phyloP scores from a whole-genome alignment of 2,797 vertebrate species.

The Coracias cyanogaster region DNA sequence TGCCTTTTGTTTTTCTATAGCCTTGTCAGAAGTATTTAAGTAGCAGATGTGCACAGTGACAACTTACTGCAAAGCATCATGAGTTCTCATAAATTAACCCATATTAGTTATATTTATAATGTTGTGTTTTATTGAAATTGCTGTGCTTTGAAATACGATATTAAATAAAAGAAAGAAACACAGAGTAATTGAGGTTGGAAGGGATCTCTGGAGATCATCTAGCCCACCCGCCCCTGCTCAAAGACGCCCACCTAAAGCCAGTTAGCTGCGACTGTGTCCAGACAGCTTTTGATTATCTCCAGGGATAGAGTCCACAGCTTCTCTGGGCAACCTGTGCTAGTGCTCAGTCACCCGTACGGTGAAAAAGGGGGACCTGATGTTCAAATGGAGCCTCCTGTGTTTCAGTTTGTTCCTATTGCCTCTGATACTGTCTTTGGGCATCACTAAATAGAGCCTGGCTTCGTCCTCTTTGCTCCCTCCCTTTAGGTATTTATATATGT shows the following conservation, averaged over 20 bases:
- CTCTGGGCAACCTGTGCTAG: not conserved
- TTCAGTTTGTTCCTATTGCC: not conserved
- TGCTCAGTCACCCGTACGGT: not conserved
- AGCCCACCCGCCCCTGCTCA: not conserved
- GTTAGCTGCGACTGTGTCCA: not conserved
- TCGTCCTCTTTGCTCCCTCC: not conserved
- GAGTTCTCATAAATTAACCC: not conserved
- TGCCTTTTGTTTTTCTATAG: not conserved
- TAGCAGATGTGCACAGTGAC: not conserved
- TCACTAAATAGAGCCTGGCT: not conserved
- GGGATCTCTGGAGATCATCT: not conserved
- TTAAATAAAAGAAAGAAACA: not conserved
- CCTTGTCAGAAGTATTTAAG: constrained; percentile 19
- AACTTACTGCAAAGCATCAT: not conserved
- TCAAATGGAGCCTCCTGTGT: not conserved
- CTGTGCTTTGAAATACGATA: not conserved
- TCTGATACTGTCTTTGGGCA: not conserved
- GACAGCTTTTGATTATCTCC: not conserved
- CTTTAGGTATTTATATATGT: not conserved
- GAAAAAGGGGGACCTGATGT: not conserved
- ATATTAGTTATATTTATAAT: not conserved
- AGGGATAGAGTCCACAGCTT: not conserved
- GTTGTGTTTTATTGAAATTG: not conserved
- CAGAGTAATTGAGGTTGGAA: not conserved
- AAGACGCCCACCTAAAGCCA: not conserved